A percentile compares a stretch with the other conserved stretches of the same genome.
Evolutionary conservation across 2,113 vertebrate species (phyloP).

Genomic region (Nothoprocta perdicaria): DNA sequence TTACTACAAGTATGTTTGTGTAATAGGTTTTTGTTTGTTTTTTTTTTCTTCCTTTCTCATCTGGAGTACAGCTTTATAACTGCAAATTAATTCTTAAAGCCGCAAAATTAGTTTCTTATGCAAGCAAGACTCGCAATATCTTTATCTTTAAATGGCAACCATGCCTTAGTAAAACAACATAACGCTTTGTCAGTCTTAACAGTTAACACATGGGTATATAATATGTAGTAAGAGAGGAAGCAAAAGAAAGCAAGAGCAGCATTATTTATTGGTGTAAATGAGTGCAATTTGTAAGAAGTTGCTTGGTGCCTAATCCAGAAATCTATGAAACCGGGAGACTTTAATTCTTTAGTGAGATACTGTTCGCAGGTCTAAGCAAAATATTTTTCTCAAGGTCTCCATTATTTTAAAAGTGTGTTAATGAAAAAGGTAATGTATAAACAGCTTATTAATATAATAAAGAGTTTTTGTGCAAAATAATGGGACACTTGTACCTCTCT

Average conservation of each 20-base stretch:
- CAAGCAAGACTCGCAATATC: not conserved
- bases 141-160: not conserved
- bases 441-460: not conserved
- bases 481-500: not conserved
- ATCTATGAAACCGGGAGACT: no score
- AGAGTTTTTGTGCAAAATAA: not conserved
- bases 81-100: not conserved
- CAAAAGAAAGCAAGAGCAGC: not conserved
- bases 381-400: no score
- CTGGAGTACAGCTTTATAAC: not conserved
- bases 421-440: not conserved
- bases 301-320: no score
- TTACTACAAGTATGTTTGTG: not conserved
- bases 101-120: not conserved
- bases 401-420: no score
- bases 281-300: not conserved
- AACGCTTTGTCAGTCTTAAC: not conserved
- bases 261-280: not conserved
- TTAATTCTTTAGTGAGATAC: no score
- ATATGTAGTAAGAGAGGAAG: not conserved
- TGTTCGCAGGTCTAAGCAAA: no score
- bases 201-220: not conserved
- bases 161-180: not conserved
- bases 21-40: not conserved
- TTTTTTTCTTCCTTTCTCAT: no score